Percentiles rank a stretch among this genome's conserved stretches.
Evolutionary conservation across 2,888 invertebrate species (phyloP).

Genomic region (Nasonia oneida): DNA sequence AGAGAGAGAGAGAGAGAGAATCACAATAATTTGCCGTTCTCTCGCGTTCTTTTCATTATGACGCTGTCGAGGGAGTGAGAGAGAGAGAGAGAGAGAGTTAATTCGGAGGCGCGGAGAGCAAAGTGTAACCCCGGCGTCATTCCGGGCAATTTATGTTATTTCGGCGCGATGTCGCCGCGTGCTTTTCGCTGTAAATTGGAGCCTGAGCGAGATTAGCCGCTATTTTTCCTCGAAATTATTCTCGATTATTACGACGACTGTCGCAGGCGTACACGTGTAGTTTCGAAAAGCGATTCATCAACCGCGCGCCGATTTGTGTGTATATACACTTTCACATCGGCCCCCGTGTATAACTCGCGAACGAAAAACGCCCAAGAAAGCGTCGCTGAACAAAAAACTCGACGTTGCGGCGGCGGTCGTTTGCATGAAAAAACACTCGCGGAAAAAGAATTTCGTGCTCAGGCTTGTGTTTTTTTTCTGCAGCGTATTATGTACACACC

Average conservation of each 20-base stretch:
- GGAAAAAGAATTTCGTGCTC: neutral
- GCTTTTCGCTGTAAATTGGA: constrained; percentile 28
- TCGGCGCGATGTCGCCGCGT: neutral
- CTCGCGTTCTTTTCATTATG: constrained; percentile 50
- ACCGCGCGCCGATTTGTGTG: neutral
- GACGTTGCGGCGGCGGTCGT: neutral
- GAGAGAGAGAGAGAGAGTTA: neutral
- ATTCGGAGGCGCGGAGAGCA: constrained; percentile 10
- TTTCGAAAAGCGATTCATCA: neutral
- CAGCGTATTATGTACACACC: neutral
- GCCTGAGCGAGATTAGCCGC: constrained; percentile 29
- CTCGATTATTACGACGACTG: neutral
- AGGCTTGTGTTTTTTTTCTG: neutral
- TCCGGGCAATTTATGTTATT: constrained; percentile 21
- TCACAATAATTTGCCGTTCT: constrained; percentile 50
- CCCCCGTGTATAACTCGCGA: neutral
- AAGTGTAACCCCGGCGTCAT: neutral
- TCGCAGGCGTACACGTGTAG: neutral
- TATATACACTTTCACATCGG: neutral
- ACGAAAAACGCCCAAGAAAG: constrained; percentile 15
- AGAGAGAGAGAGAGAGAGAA: neutral
- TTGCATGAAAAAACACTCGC: constrained; percentile 43
- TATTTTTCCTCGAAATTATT: neutral
- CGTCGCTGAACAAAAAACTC: neutral
- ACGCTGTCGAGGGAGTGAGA: neutral